Evolutionary conservation across 2,888 invertebrate genomes (phyloP), one percentile per base, ranked within the genome.

Genomic region (Parapristionchus giblindavisi): DNA sequence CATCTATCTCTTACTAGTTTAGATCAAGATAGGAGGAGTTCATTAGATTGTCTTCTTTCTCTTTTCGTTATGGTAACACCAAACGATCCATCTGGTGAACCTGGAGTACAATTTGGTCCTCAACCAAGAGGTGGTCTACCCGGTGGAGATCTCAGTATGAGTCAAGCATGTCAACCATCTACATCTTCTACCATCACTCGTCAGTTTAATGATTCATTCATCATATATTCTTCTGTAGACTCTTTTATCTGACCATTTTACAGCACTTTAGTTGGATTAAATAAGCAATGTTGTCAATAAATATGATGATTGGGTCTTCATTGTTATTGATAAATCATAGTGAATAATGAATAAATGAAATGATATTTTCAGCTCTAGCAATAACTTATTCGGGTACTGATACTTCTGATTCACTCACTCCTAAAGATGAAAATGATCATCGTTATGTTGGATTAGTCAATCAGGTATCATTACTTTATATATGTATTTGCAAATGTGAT

Each of bases 381-480:
- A 11, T 68, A 11, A 51, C 68, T 6, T 68, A 51, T 29, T 24
- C 32, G 5, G 11, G n/a, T 24, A 6, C 6, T 17, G 68, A 68
- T 2, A 21, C 68, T 1, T 36, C 52, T 17, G 34, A 54, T 21
- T 34, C 54, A 56, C 58, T 71, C 27, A 71, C 71, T 71, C 71
- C 71, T 3, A 56, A 17, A 58, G 87, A 87, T 71, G 87, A 87
- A 65, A 87, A 87, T 48, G 77, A 76, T n/a, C 87, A 87, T 43
- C 61, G 76, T 36, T 87, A 87, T 75, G 87, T 87, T 14, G 88
- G 87, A 21, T 77, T 87, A 8, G 84, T 87, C 52, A 87, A 87
- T 77, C 86, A 82, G 77, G 82, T 80, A 63, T 24, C 54, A 21
- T 11, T 24, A 56, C 56, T 56, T 27, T n/a, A 24, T n/a, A n/a